A percentile compares a stretch with the other conserved stretches of the same genome.
Conservation (phyloP, 1,140 invertebrate genomes). For the Drosophila setifemur region DNA sequence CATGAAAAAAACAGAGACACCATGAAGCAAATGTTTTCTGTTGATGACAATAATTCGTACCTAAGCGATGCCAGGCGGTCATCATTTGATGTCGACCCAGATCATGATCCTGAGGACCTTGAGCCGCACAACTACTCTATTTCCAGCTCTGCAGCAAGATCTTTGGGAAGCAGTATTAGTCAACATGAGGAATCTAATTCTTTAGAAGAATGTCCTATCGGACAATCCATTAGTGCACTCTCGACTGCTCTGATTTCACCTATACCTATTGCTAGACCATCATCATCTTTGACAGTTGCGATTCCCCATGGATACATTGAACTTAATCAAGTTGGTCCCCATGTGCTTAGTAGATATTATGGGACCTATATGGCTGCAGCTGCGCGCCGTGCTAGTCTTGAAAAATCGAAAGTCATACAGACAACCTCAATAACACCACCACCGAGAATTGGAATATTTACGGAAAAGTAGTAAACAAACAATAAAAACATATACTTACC, state of each 20-base stretch:
- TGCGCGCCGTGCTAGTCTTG: conserved; percentile 43
- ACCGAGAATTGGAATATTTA: conserved; percentile 40
- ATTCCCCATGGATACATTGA: conserved; percentile 31
- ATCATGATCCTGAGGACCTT: conserved; percentile 37
- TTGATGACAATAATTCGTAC: conserved; percentile 63
- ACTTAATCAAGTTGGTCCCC: conserved; percentile 55
- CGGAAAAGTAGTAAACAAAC: conserved; percentile 34
- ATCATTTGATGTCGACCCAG: conserved; percentile 27
- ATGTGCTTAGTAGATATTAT: conserved; percentile 68
- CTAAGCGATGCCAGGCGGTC: conserved; percentile 46
- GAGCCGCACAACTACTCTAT: conserved; percentile 29
- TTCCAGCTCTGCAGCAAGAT: conserved; percentile 12
- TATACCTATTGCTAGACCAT: background rate
- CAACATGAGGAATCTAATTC: conserved; percentile 63
- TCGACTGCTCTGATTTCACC: background rate
- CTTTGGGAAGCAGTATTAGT: conserved; percentile 46
- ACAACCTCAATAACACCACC: conserved; percentile 22
- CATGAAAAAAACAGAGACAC: background rate
- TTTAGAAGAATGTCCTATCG: conserved; percentile 45
- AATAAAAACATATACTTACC: too few relatives aligned
- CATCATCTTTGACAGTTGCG: background rate
- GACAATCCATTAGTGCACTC: background rate
- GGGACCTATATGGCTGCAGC: conserved; percentile 72
- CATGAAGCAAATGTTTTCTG: conserved; percentile 17
- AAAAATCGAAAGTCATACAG: conserved; percentile 18